Evolutionary conservation across 2,888 invertebrate genomes (phyloP).

Genomic region (Pseudococcus longispinus): DNA sequence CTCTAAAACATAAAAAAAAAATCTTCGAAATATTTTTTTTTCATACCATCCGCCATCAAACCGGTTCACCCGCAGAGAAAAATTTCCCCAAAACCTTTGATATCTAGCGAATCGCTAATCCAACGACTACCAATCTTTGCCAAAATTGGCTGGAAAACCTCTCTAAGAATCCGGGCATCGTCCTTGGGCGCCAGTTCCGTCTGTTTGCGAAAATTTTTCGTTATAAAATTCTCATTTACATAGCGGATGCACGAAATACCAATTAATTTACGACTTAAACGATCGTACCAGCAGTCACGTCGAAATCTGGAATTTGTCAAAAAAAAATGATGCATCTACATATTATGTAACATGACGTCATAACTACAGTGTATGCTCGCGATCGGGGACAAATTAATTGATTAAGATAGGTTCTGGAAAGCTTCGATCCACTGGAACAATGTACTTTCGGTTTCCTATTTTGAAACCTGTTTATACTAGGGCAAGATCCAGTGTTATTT

Average conservation of each 20-base stretch:
- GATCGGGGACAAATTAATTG: slow-evolving; percentile 53
- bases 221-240: slow-evolving; percentile 48
- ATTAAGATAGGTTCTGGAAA: slow-evolving; percentile 53
- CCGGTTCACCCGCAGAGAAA: neutral
- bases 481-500: slow-evolving; percentile 56
- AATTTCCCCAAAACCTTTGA: neutral
- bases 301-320: slow-evolving; percentile 54
- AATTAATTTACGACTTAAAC: slow-evolving; percentile 48
- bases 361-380: slow-evolving; percentile 30
- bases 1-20: too few species aligned
- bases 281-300: neutral
- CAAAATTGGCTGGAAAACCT: slow-evolving; percentile 11
- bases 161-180: slow-evolving; percentile 49
- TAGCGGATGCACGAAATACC: slow-evolving; percentile 35
- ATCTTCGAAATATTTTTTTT: neutral
- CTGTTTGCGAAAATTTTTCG: slow-evolving; percentile 5
- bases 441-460: slow-evolving; percentile 56
- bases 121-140: neutral
- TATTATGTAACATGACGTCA: slow-evolving; percentile 56
- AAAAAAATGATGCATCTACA: slow-evolving; percentile 44
- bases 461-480: slow-evolving; percentile 54
- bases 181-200: slow-evolving; percentile 44
- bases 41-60: neutral
- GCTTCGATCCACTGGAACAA: slow-evolving; percentile 49
- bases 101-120: neutral